These are phyloP conservation scores for Chymomyza procnemis DNA, from an alignment of 2,888 invertebrate species.

Conservation along the genomic window DNA sequence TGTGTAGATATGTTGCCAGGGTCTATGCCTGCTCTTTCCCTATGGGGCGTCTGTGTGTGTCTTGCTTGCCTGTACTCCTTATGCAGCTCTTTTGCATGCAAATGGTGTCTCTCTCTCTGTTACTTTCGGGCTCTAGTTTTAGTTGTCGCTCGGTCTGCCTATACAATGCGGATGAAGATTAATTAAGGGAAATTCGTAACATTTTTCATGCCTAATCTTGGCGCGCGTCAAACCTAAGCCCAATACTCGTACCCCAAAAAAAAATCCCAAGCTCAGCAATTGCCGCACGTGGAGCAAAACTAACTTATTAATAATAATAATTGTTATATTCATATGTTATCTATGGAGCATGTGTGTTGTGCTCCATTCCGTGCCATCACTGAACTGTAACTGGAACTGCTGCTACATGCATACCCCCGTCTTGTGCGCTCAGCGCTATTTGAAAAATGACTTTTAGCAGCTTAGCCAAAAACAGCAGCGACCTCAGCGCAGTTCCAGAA, in stretches of 20 bases:
- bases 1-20: background rate
- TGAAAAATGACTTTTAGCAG: constrained; percentile 65
- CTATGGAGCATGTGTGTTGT: background rate
- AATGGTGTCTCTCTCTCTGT: background rate
- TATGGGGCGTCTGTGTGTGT: background rate
- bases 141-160: constrained; percentile 14
- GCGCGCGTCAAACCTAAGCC: background rate
- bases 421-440: constrained; percentile 10
- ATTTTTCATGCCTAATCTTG: constrained; percentile 61
- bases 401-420: background rate
- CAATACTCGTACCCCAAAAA: background rate
- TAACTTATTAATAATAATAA: constrained; percentile 5
- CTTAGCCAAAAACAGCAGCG: constrained; percentile 36
- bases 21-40: too few species aligned
- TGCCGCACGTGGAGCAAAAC: background rate
- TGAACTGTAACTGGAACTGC: background rate
- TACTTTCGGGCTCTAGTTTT: background rate
- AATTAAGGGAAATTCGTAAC: constrained; percentile 69
- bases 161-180: constrained; percentile 61
- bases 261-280: background rate
- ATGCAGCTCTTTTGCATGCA: constrained; percentile 3
- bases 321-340: background rate
- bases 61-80: background rate
- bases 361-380: background rate
- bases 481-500: background rate